Base-by-base conservation (phyloP, 2,797 vertebrate genomes). In the Chromobotia macracanthus region DNA sequence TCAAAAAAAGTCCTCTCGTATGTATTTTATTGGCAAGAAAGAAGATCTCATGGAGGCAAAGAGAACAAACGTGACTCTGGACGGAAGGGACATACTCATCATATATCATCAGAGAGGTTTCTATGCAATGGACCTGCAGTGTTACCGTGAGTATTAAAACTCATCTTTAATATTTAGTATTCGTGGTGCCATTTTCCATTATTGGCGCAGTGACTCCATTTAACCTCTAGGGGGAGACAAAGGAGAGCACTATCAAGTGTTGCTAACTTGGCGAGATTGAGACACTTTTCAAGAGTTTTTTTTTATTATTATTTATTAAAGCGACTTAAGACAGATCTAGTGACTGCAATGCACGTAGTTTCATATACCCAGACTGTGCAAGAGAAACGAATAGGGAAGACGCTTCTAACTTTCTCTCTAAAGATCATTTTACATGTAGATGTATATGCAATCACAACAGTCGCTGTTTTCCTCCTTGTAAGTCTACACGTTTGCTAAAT, bases 61-160 rank as follows among this genome's bases (percentile, higher is more conserved):
- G 83, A 92, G 92, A 82, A 88, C 87, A 41, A 92, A 90, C 73
- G 91, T 91, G 82, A 94, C 91, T 72, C 60, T 97, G 12, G 87
- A 92, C 3, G 95, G 90, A 18, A 95, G 95, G 83, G 94, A 97
- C 83, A 50, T 98, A n/a, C 91, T 97, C 48, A 85, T 98, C 85
- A 91, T 98, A 88, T 88, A 94, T 85, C 93, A 96, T 10, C 83
- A 91, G 63, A 94, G 87, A 73, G 88, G 83, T 80, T 95, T 96
- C 82, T 93, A 97, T 38, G 96, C 95, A 65, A 75, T 98, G 88
- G 97, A 99, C 79, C 93, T 91, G 58, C 95, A 95, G 79, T 98
- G 97, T 86, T 97, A 98, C 84, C 97, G 96, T 99, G 90, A 97
- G 97, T 92, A 70, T 35, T 51, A 38, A 51, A 80, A 44, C 55